Evolutionary conservation across 1,140 invertebrate genomes (phyloP).

Genomic region (Thaumetopoea pityocampa): DNA sequence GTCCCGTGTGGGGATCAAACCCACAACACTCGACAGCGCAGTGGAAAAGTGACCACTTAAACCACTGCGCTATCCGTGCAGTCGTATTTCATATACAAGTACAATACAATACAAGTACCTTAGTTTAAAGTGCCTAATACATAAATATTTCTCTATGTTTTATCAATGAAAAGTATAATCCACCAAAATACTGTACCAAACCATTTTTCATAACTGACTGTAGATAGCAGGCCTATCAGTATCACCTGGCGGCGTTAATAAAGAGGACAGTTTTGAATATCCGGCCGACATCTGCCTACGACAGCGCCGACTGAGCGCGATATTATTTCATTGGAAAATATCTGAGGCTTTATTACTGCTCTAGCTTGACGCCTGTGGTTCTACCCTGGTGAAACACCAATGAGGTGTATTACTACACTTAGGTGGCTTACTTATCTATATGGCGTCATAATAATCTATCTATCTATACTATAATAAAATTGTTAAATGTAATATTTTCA

Average conservation of each 20-base stretch:
- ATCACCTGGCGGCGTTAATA: conserved; percentile 21
- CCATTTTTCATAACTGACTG: conserved; percentile 8
- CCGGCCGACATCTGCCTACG: conserved; percentile 22
- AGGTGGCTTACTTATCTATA: too few relatives aligned
- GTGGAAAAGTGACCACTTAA: too few relatives aligned
- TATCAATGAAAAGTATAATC: neutral
- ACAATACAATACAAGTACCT: neutral
- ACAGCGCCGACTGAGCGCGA: conserved; percentile 3
- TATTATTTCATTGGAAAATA: conserved; percentile 12
- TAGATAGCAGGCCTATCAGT: conserved; percentile 14
- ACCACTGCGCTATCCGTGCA: too few relatives aligned
- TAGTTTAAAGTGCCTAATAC: neutral
- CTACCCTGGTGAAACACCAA: too few relatives aligned
- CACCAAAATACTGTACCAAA: neutral
- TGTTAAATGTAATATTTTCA: too few relatives aligned
- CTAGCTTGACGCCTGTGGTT: neutral
- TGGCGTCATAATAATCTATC: too few relatives aligned
- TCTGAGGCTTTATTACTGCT: conserved; percentile 1
- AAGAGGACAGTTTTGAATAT: conserved; percentile 33
- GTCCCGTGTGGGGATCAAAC: too few relatives aligned
- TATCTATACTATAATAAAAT: too few relatives aligned
- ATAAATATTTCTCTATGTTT: neutral
- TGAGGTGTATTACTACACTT: too few relatives aligned
- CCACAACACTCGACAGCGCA: too few relatives aligned
- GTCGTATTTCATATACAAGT: too few relatives aligned